A percentile compares a stretch with the other conserved stretches of the same genome.
phyloP scores from a whole-genome alignment of 2,113 vertebrate species.

The Cinclus mexicanus region DNA sequence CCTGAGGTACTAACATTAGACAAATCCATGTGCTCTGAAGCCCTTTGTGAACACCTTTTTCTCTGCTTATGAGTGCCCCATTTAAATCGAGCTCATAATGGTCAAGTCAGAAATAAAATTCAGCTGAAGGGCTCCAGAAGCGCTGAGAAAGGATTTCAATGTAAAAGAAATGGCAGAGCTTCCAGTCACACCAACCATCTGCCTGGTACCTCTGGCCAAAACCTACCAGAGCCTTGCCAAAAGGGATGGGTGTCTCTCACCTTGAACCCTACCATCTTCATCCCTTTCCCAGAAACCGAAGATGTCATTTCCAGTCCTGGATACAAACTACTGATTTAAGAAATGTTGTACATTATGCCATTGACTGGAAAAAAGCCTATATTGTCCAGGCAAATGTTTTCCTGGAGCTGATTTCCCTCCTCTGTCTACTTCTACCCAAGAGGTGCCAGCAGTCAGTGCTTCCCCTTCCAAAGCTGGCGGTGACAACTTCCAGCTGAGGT shows the following conservation, averaged over 20 bases:
- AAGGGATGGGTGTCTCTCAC: background rate
- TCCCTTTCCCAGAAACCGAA: background rate
- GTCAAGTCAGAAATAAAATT: background rate
- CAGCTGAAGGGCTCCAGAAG: constrained; percentile 11
- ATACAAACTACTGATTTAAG: background rate
- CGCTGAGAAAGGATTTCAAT: background rate
- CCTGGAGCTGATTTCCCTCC: background rate
- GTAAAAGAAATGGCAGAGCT: constrained; percentile 18
- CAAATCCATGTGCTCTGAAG: rapidly evolving
- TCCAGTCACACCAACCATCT: constrained; percentile 38
- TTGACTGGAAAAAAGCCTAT: background rate
- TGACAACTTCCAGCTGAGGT: constrained; percentile 48
- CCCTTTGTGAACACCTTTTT: background rate
- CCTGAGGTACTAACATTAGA: background rate
- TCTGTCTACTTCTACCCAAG: background rate
- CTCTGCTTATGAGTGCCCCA: background rate
- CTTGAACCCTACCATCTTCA: background rate
- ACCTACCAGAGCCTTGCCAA: constrained; percentile 11
- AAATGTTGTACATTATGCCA: background rate
- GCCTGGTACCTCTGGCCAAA: constrained; percentile 27
- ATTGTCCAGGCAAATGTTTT: background rate
- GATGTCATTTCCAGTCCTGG: background rate
- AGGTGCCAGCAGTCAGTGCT: background rate
- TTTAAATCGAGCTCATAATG: background rate
- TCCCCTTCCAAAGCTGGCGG: background rate